phyloP scores from a whole-genome alignment of 2,888 invertebrate species.

The Busseola fusca region DNA sequence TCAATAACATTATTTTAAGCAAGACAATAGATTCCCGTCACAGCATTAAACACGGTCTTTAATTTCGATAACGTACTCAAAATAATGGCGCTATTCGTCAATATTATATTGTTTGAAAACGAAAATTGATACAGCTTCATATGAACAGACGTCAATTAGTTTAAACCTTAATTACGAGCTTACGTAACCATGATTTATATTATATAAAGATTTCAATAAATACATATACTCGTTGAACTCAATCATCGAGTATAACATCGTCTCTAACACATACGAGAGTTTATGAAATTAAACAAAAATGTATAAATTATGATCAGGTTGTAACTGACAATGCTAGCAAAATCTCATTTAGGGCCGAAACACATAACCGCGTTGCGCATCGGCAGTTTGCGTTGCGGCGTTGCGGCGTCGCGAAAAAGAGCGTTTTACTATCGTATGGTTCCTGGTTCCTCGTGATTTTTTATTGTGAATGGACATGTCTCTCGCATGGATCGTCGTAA shows the following conservation, averaged over 20 bases:
- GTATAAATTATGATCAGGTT: neutral
- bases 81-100: neutral
- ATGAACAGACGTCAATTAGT: neutral
- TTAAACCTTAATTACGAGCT: conserved; percentile 2
- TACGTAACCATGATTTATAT: neutral
- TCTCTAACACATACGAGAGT: neutral
- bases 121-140: neutral
- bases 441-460: too few species aligned
- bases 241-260: neutral
- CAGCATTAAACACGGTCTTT: conserved; percentile 6
- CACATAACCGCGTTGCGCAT: too few species aligned
- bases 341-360: too few species aligned
- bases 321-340: too few species aligned
- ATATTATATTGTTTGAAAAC: neutral
- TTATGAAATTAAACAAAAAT: neutral
- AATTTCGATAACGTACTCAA: neutral
- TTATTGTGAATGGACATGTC: too few species aligned
- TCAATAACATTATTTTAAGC: neutral
- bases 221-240: neutral
- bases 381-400: too few species aligned
- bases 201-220: neutral
- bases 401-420: too few species aligned
- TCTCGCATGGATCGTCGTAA: too few species aligned
- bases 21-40: conserved; percentile 15
- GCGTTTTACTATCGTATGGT: too few species aligned